Evolutionary conservation across 2,888 invertebrate genomes (phyloP), one percentile per base, ranked within the genome.

Genomic region (Andrena trimmerana): DNA sequence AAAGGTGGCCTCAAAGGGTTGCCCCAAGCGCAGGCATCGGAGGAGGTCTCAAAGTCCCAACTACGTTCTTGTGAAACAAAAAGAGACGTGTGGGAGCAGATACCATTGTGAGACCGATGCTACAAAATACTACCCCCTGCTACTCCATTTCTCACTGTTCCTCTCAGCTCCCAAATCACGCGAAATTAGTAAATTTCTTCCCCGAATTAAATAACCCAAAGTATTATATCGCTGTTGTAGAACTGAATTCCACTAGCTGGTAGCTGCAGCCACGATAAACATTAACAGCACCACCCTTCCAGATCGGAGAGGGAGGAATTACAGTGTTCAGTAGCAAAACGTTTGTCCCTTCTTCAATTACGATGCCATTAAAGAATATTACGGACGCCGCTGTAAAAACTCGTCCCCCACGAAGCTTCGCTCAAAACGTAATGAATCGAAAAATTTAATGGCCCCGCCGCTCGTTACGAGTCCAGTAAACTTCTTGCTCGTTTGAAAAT

Each of bases 1-100:
- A 70, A 78, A 71, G 78, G 70, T 31, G 62, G n/a, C n/a, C 54
- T 69, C 69, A 69, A 69, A 78, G 63, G 67, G 8, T 52, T n/a
- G 6, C 36, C n/a, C 42, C 16, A 5, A 10, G 42, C 31, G 24
- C 42, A 57, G 74, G 20, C 24, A 10, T 3, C 3, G 1, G 4
- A 6, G n/a, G 24, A 31, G 29, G n/a, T 62, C 33, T 57, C 10
- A 3, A 3, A 57, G 42, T 59, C 5, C 27, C 52, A 27, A 24
- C 27, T 72, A 57, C 16, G 42, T 29, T 36, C 7, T 73, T 73
- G 52, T 13, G 29, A 66, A 42, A 36, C 57, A 57, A 16, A 24
- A 27, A 57, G 10, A 3, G 27, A n/a, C 33, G 5, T 16, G 5
- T 42, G 42, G 13, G 42, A 42, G 42, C 42, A 16, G 16, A 1